Evolutionary conservation across 1,140 invertebrate species (phyloP).

Genomic region (roundworm (Caenorhabditis elegans)): DNA sequence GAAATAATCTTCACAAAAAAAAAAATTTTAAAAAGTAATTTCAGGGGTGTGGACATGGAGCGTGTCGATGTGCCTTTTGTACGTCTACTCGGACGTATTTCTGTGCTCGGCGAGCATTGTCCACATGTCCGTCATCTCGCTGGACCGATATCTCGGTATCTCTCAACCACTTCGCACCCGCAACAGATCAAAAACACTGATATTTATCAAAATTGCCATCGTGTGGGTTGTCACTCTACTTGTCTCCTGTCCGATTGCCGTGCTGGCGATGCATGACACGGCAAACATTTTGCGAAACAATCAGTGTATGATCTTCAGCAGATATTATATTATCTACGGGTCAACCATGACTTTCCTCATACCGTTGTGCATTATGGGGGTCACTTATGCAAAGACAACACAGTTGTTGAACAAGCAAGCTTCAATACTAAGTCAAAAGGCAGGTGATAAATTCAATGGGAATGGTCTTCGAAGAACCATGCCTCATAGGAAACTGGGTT

Average conservation of each 20-base stretch:
- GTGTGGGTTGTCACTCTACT: constrained; percentile 83
- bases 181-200: constrained; percentile 76
- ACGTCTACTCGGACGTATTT: constrained; percentile 89
- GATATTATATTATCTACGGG: constrained; percentile 85
- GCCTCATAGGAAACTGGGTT: constrained; percentile 56
- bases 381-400: constrained; percentile 87
- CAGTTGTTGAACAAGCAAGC: constrained; percentile 74
- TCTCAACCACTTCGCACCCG: constrained; percentile 82
- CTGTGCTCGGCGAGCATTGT: constrained; percentile 90
- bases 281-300: constrained; percentile 68
- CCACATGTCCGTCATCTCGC: constrained; percentile 94
- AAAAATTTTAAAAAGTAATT: constrained; percentile 59
- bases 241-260: constrained; percentile 82
- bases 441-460: constrained; percentile 45
- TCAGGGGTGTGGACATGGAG: constrained; percentile 87
- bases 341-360: constrained; percentile 94
- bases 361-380: constrained; percentile 86
- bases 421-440: constrained; percentile 52
- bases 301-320: constrained; percentile 81
- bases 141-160: constrained; percentile 84
- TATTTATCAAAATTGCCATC: constrained; percentile 79
- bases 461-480: constrained; percentile 57
- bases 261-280: constrained; percentile 75
- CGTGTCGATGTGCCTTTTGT: constrained; percentile 84
- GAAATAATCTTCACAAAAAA: background rate